Conservation (phyloP, 2,888 invertebrate species). For the Choreutis nemorana region DNA sequence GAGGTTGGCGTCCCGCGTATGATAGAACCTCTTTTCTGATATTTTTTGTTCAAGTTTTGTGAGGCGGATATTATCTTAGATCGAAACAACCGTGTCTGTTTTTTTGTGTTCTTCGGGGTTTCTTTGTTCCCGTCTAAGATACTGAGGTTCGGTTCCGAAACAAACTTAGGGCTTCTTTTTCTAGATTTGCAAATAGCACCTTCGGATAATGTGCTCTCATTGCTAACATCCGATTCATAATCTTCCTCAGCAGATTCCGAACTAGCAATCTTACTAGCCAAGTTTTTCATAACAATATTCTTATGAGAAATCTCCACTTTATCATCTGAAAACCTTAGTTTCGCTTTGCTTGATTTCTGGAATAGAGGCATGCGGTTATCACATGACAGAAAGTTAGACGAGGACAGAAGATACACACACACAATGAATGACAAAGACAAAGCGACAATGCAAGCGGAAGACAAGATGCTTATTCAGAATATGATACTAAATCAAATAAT, state of each 20-base stretch:
- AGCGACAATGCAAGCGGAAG: no score
- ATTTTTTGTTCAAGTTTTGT: conserved; percentile 43
- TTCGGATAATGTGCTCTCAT: conserved; percentile 54
- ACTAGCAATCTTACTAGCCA: conserved; percentile 51
- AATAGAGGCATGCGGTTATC: conserved; percentile 31
- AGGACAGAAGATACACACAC: conserved; percentile 16
- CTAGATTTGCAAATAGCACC: conserved; percentile 38
- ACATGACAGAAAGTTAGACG: conserved; percentile 27
- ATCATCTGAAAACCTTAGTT: conserved; percentile 39
- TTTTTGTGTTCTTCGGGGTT: conserved; percentile 52
- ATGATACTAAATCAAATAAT: no score
- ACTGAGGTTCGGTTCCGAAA: conserved; percentile 56
- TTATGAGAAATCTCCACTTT: conserved; percentile 51
- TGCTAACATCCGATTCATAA: conserved; percentile 48
- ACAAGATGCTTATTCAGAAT: no score
- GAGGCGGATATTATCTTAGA: conserved; percentile 40
- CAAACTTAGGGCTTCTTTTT: conserved; percentile 54
- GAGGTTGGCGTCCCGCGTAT: conserved; percentile 42
- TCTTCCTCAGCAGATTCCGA: conserved; percentile 44
- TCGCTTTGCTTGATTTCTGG: conserved; percentile 47
- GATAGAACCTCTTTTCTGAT: conserved; percentile 35
- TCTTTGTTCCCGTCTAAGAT: conserved; percentile 36
- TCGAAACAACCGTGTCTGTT: conserved; percentile 42
- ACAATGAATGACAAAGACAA: no score
- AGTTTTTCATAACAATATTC: conserved; percentile 50